Conservation (phyloP, 2,797 vertebrate species). For the Melanotaenia trifasciata region DNA sequence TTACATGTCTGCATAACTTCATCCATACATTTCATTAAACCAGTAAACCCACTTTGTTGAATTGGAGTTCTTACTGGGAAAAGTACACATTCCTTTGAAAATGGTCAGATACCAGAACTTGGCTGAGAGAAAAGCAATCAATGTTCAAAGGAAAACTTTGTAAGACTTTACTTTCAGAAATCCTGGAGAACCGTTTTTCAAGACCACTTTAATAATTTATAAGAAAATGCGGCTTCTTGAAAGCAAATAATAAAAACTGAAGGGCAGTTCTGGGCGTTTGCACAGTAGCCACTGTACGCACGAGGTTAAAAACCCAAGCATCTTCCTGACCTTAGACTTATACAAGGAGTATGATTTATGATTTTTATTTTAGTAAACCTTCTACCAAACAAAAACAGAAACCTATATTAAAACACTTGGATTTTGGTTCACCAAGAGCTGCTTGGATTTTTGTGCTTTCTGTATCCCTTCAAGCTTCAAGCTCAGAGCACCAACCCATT, state of each 20-base stretch:
- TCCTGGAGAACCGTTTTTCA: background rate
- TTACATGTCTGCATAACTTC: no score
- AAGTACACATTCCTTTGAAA: no score
- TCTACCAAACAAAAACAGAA: conserved; percentile 4
- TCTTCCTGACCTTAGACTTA: background rate
- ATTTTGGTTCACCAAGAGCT: conserved; percentile 11
- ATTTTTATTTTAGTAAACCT: background rate
- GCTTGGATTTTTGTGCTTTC: conserved; percentile 1
- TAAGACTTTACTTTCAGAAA: no score
- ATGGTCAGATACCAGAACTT: no score
- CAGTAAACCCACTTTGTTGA: no score
- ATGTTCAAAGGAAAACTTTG: no score
- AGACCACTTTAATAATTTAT: background rate
- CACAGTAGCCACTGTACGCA: background rate
- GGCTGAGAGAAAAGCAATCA: no score
- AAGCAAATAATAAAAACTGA: background rate
- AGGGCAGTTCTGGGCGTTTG: no score
- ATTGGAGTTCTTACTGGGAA: no score
- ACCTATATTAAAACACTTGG: conserved; percentile 6
- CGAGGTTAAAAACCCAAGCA: background rate
- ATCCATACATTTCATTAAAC: no score
- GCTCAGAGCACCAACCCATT: conserved; percentile 13
- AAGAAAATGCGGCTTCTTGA: background rate
- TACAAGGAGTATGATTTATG: conserved; percentile 25
- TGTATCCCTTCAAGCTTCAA: conserved; percentile 1